These are phyloP conservation scores for Rhinolophus sinicus DNA, from an alignment of 2,113 vertebrate genomes.

Conservation along the genomic window DNA sequence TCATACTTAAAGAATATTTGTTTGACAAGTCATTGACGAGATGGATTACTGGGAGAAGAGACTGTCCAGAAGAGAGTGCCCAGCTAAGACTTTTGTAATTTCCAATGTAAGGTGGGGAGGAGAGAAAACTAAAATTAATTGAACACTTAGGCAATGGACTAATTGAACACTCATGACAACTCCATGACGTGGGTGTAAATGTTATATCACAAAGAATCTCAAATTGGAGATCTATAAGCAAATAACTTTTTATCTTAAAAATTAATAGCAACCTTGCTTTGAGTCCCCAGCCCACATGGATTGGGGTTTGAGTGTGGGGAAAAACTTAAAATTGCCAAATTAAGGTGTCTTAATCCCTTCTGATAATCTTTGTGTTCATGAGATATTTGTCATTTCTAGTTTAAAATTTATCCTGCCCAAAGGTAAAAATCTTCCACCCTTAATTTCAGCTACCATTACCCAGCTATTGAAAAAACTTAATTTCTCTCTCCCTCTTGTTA, in stretches of 20 bases:
- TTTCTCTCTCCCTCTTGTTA: not conserved
- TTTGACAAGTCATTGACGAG: not conserved
- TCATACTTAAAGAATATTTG: not conserved
- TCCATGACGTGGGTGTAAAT: not conserved
- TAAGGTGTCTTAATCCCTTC: not conserved
- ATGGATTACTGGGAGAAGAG: not conserved
- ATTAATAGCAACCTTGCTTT: not conserved
- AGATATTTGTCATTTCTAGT: not conserved
- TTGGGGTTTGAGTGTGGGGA: not conserved
- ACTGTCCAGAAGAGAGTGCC: not conserved
- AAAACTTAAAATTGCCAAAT: slow-evolving; percentile 3
- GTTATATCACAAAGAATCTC: not conserved
- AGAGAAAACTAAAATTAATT: slow-evolving; percentile 25
- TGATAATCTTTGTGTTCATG: not conserved
- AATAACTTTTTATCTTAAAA: slow-evolving; percentile 1
- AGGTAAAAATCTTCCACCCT: not conserved
- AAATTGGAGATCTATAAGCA: not conserved
- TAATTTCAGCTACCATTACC: not conserved
- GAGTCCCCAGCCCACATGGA: not conserved
- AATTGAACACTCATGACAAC: not conserved
- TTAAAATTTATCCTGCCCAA: not conserved
- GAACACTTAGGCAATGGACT: not conserved
- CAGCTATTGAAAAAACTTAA: not conserved
- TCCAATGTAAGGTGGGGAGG: not conserved
- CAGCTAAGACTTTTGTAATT: slow-evolving; percentile 7